phyloP scores from a whole-genome alignment of 2,797 vertebrate species.

The Anas capensis region DNA sequence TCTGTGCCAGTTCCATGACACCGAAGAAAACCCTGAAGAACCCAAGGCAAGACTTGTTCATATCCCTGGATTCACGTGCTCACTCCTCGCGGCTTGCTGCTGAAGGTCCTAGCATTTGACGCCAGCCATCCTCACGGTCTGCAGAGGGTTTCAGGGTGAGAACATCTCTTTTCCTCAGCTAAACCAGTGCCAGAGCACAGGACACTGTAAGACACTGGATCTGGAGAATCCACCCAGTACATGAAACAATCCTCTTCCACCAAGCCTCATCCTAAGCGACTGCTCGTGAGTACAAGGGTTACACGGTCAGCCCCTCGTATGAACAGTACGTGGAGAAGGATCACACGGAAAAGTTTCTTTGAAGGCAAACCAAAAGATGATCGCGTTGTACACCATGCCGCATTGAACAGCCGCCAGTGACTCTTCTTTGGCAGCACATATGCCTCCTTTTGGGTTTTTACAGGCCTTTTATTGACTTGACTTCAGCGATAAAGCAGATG shows the following conservation, averaged over 20 bases:
- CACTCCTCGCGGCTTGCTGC: neutral
- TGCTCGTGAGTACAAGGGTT: neutral
- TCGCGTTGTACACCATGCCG: neutral
- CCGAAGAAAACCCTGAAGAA: neutral
- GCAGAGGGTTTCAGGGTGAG: neutral
- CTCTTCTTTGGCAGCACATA: constrained; percentile 19
- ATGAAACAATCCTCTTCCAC: neutral
- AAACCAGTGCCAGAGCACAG: neutral
- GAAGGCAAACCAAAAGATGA: constrained; percentile 47
- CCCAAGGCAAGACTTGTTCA: neutral
- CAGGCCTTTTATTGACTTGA: constrained; percentile 47
- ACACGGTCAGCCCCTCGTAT: neutral
- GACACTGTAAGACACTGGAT: neutral
- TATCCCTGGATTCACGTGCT: rapidly evolving
- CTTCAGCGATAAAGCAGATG: constrained; percentile 54
- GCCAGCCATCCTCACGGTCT: neutral
- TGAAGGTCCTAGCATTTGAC: neutral
- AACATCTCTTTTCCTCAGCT: neutral
- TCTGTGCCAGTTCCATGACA: neutral
- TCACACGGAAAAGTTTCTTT: constrained; percentile 23
- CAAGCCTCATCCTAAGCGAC: neutral
- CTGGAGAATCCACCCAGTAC: too few relatives aligned
- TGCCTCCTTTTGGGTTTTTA: constrained; percentile 27
- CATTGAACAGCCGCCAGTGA: neutral
- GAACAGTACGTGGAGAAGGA: constrained; percentile 4